phyloP scores from a whole-genome alignment of 1,140 invertebrate species.

The Drosophila seguyi region DNA sequence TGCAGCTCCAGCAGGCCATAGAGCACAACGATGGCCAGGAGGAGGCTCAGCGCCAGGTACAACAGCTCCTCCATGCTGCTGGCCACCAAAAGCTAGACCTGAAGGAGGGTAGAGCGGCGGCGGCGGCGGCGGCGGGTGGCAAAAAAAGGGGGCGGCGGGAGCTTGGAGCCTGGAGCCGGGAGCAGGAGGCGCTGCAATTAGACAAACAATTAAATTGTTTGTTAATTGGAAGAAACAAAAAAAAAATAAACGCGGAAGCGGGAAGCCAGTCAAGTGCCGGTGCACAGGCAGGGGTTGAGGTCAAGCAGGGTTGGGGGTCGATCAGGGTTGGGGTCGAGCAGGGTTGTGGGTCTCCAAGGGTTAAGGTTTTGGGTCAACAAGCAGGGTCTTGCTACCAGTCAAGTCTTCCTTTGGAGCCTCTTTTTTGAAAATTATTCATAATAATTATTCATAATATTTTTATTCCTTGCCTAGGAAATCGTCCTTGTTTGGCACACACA shows the following conservation, averaged over 20 bases:
- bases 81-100: not conserved
- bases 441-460: not conserved
- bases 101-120: not conserved
- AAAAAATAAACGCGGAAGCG: conserved; percentile 15
- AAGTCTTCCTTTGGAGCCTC: not conserved
- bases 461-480: not conserved
- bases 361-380: conserved; percentile 13
- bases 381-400: conserved; percentile 40
- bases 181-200: conserved; percentile 15
- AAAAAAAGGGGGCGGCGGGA: not conserved
- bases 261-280: conserved; percentile 62
- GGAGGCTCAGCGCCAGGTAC: conserved; percentile 67
- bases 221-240: conserved; percentile 47
- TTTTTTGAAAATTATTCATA: too few species aligned
- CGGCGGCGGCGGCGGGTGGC: not conserved
- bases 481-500: conserved; percentile 2
- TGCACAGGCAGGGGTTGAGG: conserved; percentile 1
- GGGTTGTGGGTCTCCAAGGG: conserved; percentile 11
- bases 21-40: conserved; percentile 85
- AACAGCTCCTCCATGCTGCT: conserved; percentile 64
- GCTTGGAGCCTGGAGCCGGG: conserved; percentile 1
- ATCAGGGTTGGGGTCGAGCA: conserved; percentile 10
- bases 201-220: conserved; percentile 37
- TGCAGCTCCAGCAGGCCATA: conserved; percentile 89
- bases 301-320: not conserved